Evolutionary conservation across 2,888 invertebrate species (phyloP), one percentile per base, ranked within the genome.

Genomic region (Nephrotoma guestfalica): DNA sequence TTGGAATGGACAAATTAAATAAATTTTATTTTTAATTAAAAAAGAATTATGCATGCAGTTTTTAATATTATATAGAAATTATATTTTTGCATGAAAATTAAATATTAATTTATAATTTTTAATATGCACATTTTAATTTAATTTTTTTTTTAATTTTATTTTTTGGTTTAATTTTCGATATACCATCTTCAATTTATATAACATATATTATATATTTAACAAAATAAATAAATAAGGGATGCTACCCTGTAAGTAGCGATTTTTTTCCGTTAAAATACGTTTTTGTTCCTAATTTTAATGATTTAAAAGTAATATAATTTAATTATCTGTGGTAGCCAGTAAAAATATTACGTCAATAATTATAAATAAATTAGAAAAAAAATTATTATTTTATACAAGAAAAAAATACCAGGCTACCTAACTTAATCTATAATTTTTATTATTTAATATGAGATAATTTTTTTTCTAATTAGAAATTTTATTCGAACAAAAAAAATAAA

Each of bases 241-340:
- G 94, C 93, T 94, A 93, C 93, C 93, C 94, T 93, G 94, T 94
- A 94, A 94, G 94, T 94, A 94, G 93, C 87, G 86, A 83, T 84
- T 87, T 86, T 83, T 86, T 86, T 40, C 11, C 83, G 83, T 83
- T 83, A 84, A 84, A 84, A 42, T 41, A 41, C 42, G 84, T 41
- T 84, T 41, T 84, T 83, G 83, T 57, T 57, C 51, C 51, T 71
- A 71, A 71, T 71, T 71, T 71, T 84, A 84, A 84, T 84, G 41
- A 84, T 84, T 41, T 41, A 41, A 41, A 40, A 71, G 13, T 47
- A 40, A 30, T 30, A 86, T 45, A 47, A 43, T 47, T 45, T 86
- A 86, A 86, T 87, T 88, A 88, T 88, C 89, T 89, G 89, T 89
- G 89, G 89, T 89, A 88, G 89, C 88, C 88, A 89, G 87, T 88